A percentile compares a stretch with the other conserved stretches of the same genome.
These are phyloP conservation scores for Epistrophe eligans DNA, from an alignment of 2,888 invertebrate species.

Conservation along the genomic window DNA sequence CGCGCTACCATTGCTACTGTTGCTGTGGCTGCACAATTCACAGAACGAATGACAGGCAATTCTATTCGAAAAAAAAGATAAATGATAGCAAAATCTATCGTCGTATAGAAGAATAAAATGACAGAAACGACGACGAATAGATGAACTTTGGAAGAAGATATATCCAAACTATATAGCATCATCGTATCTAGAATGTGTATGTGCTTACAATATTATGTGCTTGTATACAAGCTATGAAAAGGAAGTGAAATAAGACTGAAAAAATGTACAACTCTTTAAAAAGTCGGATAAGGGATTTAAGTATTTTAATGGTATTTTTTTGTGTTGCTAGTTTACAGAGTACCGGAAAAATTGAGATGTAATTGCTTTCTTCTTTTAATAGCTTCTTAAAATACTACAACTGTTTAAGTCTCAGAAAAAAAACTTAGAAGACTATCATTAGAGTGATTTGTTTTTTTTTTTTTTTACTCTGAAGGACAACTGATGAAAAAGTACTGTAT, in stretches of 20 bases:
- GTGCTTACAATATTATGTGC: not conserved
- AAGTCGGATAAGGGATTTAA: not conserved
- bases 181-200: not conserved
- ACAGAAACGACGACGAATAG: constrained; percentile 54
- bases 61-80: constrained; percentile 46
- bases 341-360: not conserved
- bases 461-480: not conserved
- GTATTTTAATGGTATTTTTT: not conserved
- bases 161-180: constrained; percentile 17
- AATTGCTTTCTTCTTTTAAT: not conserved
- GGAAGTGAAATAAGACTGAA: not conserved
- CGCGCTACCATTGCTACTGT: not conserved
- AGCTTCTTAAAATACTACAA: not conserved
- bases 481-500: too few relatives aligned
- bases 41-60: constrained; percentile 55
- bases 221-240: not conserved
- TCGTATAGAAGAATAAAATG: constrained; percentile 59
- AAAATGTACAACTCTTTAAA: not conserved
- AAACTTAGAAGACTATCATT: not conserved
- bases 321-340: not conserved
- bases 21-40: constrained; percentile 13
- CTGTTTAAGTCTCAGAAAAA: not conserved
- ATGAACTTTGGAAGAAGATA: constrained; percentile 44
- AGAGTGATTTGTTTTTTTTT: not conserved
- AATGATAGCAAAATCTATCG: constrained; percentile 55